phyloP scores from a whole-genome alignment of 2,797 vertebrate species.

The Arremon aurantiirostris region DNA sequence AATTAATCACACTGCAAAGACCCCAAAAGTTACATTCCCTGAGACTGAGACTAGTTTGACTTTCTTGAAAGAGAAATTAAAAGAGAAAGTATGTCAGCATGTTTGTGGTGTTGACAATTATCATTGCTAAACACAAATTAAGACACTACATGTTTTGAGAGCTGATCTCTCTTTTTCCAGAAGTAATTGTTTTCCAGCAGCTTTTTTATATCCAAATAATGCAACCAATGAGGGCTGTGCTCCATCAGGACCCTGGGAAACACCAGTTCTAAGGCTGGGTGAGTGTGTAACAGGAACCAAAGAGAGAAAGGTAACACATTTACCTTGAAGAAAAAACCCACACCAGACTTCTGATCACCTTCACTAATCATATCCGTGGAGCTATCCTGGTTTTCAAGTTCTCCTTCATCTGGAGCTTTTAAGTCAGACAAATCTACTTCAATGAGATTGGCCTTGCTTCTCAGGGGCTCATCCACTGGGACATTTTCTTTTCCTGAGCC shows the following conservation, averaged over 20 bases:
- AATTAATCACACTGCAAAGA: background rate
- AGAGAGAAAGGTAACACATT: background rate
- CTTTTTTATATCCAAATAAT: background rate
- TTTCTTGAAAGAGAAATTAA: background rate
- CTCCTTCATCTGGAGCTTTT: conserved; percentile 75
- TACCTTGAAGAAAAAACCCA: conserved; percentile 97
- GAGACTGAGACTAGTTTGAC: background rate
- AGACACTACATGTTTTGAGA: background rate
- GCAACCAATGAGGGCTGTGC: background rate
- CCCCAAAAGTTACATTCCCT: background rate
- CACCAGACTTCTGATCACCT: conserved; percentile 80
- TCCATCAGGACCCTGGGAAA: background rate
- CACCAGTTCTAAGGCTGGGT: background rate
- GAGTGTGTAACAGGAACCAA: background rate
- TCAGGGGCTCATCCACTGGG: conserved; percentile 73
- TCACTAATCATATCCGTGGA: conserved; percentile 69
- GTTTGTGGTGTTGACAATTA: background rate
- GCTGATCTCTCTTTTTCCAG: background rate
- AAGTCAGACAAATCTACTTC: conserved; percentile 89
- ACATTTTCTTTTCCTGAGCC: conserved; percentile 73
- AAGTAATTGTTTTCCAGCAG: background rate
- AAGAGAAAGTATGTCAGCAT: background rate
- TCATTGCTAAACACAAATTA: background rate
- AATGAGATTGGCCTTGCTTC: conserved; percentile 85
- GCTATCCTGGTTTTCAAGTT: conserved; percentile 49